Base-by-base conservation (phyloP, 2,888 invertebrate genomes). In the Apodemia mormo region DNA sequence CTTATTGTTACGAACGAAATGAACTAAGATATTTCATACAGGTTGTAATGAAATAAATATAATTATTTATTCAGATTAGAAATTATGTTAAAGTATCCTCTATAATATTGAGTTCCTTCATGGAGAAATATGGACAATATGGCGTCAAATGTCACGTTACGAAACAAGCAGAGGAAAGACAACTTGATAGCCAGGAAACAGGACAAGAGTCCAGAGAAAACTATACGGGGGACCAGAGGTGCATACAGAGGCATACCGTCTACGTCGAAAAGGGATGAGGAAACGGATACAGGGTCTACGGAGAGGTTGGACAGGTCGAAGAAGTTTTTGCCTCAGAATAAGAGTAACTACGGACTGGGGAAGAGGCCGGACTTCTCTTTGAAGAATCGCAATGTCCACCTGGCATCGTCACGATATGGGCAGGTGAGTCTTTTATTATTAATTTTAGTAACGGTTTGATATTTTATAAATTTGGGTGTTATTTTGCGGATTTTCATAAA, bases 191-290 rank as follows among this genome's bases (percentile, higher is more conserved):
- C 94, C 49, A 83, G 94, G 78, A 94, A 94, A 77, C 92, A 93
- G 80, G 94, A 94, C 79, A 93, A 93, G 79, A 92, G 92, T 69
- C 94, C 94, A 1, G 94, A 94, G 82, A 94, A 94, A 84, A 92
- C 90, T 4, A 92, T 92, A 61, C 81, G 92, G 70, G 92, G 93
- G 7, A 93, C 93, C 10, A 82, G 92, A 74, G 91, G 92, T 56
- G 91, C 92, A 7, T 93, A 92, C 77, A 80, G 92, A 72, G 91
- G 87, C 5, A 81, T 89, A 68, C 88, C 92, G 40, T 91, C 93
- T 0, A 89, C 92, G 12, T 90, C 92, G 40, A 92, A 92, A 80
- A 80, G 90, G 76, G 92, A 92, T 49, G 91, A 91, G 70, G 88
- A 87, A 71, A 84, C 86, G 67, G 90, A 90, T 73, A 84, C 87